Conservation (phyloP, 2,797 vertebrate species). For the Myotis daubentonii region DNA sequence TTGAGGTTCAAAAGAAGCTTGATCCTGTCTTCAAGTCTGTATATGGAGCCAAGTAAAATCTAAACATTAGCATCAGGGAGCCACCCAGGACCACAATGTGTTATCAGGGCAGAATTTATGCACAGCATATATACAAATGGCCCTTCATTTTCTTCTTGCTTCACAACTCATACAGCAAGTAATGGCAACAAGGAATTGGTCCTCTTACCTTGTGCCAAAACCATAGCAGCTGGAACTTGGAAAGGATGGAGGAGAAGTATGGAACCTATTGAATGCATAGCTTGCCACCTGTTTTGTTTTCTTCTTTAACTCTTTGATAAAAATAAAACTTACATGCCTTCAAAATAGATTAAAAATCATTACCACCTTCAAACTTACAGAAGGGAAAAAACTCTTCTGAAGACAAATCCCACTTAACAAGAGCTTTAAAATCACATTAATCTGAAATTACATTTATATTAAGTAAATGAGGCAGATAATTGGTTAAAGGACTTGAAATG, state of each 20-base stretch:
- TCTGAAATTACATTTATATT: constrained; percentile 14
- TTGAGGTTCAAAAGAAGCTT: not conserved
- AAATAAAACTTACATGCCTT: not conserved
- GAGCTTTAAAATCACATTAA: not conserved
- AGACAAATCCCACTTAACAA: constrained; percentile 41
- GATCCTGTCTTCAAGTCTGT: not conserved
- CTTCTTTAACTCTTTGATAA: not conserved
- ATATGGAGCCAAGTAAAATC: not conserved
- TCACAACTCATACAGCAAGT: not conserved
- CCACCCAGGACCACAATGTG: not conserved
- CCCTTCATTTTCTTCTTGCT: not conserved
- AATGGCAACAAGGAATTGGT: not conserved
- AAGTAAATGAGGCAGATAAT: constrained; percentile 46
- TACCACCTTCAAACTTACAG: not conserved
- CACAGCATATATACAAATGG: not conserved
- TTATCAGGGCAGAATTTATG: not conserved
- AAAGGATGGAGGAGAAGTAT: not conserved
- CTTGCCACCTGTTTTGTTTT: not conserved
- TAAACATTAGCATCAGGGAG: not conserved
- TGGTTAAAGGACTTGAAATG: constrained; percentile 36
- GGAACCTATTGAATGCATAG: not conserved
- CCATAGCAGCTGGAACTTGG: not conserved
- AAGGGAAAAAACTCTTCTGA: not conserved
- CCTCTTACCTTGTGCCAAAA: not conserved
- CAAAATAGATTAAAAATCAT: constrained; percentile 18